Evolutionary conservation across 1,140 invertebrate genomes (phyloP).

Genomic region (Magallana angulata): DNA sequence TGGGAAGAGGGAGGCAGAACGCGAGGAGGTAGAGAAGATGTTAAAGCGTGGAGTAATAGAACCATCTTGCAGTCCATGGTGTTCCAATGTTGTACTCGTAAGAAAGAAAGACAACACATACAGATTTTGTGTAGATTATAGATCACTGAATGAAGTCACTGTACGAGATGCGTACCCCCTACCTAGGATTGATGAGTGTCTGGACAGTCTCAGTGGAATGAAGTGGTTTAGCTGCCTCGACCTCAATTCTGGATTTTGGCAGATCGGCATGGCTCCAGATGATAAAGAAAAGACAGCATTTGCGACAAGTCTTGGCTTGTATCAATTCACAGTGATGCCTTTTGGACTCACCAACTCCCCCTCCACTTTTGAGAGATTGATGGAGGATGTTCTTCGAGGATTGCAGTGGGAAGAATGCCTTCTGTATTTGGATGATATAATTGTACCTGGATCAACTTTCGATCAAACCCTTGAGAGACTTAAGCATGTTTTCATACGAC

Average conservation of each 20-base stretch:
- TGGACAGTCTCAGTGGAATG: background rate
- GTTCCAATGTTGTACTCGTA: no score
- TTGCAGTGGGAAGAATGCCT: conserved; percentile 31
- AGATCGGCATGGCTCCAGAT: background rate
- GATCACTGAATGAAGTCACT: no score
- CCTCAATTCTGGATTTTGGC: conserved; percentile 1
- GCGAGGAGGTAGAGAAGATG: conserved; percentile 31
- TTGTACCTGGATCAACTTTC: conserved; percentile 6
- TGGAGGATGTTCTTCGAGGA: conserved; percentile 6
- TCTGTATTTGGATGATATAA: conserved; percentile 35
- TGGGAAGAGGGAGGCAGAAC: background rate
- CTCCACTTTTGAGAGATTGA: conserved; percentile 25
- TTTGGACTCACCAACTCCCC: conserved; percentile 46
- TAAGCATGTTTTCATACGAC: background rate
- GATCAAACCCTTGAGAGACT: background rate
- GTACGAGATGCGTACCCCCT: background rate
- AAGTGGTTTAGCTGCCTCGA: conserved; percentile 25
- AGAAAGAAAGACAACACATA: no score
- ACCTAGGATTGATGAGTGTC: background rate
- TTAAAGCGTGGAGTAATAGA: conserved; percentile 13
- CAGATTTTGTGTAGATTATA: no score
- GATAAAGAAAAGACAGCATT: conserved; percentile 42
- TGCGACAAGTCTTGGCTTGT: background rate
- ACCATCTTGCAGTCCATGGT: background rate
- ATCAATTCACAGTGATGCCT: conserved; percentile 40